Evolutionary conservation across 2,113 vertebrate genomes (phyloP), one percentile per base, ranked within the genome.

Genomic region (Catharus bicknelli): DNA sequence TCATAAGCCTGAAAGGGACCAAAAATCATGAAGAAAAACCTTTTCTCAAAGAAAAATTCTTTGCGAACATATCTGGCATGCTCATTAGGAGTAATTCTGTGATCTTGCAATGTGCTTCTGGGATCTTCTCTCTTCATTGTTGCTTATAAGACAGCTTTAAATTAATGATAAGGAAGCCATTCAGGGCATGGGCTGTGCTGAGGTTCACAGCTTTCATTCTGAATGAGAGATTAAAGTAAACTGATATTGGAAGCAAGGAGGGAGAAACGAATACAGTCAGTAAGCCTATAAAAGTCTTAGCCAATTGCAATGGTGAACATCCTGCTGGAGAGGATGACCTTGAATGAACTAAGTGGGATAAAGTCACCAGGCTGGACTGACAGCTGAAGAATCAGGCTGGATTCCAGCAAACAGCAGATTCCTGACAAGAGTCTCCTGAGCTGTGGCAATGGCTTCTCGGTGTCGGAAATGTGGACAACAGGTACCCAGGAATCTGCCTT

Each of bases 281-380:
- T 97, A 97, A 98, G 95, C 96, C 96, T 96, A 84, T 94, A 93
- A 95, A 93, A 93, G 96, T 85, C 86, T 96, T 95, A 91, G 73
- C 91, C 89, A 96, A 94, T 96, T 93, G 94, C 83, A 63, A 93
- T 94, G 90, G 95, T 25, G 95, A 97, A 72, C 90, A 96, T 95
- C 93, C 83, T 86, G 95, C 84, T 80, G 83, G 68, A 25, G 6
- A 88, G 92, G 84, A 79, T 94, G 97, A 97, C 97, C 97, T 97
- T 96, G 97, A 86, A 91, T 96, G 96, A 97, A 97, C 96, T 96
- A 97, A 96, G 97, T 91, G 94, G 94, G 97, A 96, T 98, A 98
- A 96, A 98, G 95, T 96, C 79, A 88, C 92, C 88, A 95, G 92
- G 94, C 92, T 86, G 93, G 91, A 96, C 93, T 96, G 95, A 92